Conservation (phyloP, 2,113 vertebrate species). For the Lipophrys pholis region DNA sequence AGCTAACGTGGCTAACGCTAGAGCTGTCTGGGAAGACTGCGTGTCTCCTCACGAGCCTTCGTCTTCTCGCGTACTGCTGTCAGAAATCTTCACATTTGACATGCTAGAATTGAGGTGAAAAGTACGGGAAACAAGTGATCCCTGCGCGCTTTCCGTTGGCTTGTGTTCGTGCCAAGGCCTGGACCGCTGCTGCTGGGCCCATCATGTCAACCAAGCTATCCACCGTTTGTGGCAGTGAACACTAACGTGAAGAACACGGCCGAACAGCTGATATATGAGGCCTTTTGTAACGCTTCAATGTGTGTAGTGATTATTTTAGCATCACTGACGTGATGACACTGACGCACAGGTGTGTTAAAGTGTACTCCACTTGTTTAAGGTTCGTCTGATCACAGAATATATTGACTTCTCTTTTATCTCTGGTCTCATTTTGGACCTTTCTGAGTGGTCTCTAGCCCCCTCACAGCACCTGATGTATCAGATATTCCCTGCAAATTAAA, state of each 20-base stretch:
- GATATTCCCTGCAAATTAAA: too few species aligned
- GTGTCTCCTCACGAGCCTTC: constrained; percentile 22
- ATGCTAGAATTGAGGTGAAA: neutral
- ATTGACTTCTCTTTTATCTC: neutral
- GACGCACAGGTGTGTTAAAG: constrained; percentile 16
- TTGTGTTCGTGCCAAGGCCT: constrained; percentile 54
- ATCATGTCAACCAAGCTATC: constrained; percentile 26
- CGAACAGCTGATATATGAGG: neutral
- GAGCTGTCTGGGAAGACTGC: constrained; percentile 44
- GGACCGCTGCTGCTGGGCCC: constrained; percentile 45
- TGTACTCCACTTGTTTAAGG: neutral
- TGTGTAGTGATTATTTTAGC: neutral
- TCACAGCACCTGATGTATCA: neutral
- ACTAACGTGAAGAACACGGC: accelerated
- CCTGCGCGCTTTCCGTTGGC: constrained; percentile 16
- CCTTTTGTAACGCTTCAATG: neutral
- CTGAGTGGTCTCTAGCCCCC: neutral
- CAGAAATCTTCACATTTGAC: neutral
- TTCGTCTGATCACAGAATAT: neutral
- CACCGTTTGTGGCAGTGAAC: neutral
- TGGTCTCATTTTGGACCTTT: neutral
- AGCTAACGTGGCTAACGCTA: constrained; percentile 54
- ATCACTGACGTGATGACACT: constrained; percentile 33
- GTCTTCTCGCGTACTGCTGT: neutral
- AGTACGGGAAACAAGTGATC: neutral